phyloP scores from a whole-genome alignment of 2,113 vertebrate genomes.

The Anolis carolinensis region DNA sequence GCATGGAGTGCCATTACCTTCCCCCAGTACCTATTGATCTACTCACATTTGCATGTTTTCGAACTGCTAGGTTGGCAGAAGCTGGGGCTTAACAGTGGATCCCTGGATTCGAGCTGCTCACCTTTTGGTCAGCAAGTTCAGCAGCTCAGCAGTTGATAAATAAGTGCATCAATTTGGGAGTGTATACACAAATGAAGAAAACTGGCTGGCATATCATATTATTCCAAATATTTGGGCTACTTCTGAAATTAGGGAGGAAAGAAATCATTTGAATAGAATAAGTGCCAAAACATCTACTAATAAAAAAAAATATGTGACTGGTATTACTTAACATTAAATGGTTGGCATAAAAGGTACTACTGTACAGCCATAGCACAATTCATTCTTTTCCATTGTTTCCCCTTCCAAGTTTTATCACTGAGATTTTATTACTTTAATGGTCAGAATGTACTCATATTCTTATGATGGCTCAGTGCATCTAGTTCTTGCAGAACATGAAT shows the following conservation, averaged over 20 bases:
- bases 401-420: not conserved
- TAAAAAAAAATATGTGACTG: slow-evolving; percentile 56
- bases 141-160: too few relatives aligned
- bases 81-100: too few relatives aligned
- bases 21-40: too few relatives aligned
- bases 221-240: slow-evolving; percentile 39
- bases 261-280: slow-evolving; percentile 39
- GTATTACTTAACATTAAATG: slow-evolving; percentile 38
- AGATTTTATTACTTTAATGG: not conserved
- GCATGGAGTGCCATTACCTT: too few relatives aligned
- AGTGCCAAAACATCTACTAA: slow-evolving; percentile 1
- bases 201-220: not conserved
- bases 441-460: not conserved
- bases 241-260: slow-evolving; percentile 41
- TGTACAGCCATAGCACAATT: slow-evolving; percentile 27
- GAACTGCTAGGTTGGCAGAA: too few relatives aligned
- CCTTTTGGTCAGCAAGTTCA: too few relatives aligned
- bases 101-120: too few relatives aligned
- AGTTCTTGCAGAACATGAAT: not conserved
- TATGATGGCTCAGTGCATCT: not conserved
- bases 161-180: not conserved
- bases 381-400: not conserved
- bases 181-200: not conserved
- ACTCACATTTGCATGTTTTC: too few relatives aligned
- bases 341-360: slow-evolving; percentile 55